Base-by-base conservation (phyloP, 2,113 vertebrate genomes). In the Erpornis zantholeuca region DNA sequence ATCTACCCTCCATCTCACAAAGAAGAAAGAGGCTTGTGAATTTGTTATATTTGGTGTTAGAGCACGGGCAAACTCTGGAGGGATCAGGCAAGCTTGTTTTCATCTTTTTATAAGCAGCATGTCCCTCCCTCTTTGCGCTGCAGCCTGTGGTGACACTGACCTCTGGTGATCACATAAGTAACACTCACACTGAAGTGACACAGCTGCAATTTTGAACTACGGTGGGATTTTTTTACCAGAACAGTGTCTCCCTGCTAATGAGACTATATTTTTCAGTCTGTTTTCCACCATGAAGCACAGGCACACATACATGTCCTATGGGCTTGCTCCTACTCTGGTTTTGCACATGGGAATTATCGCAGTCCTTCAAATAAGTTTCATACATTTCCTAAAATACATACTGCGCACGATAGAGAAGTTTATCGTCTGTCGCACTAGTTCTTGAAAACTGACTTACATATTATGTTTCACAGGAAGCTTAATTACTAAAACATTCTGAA, bases 121-220 rank as follows among this genome's bases (percentile, higher is more conserved):
- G 38, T 59, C 36, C 14, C 38, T 2, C n/a, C 24, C 44, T 40
- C 29, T 19, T 16, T 47, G 66, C 0, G 25, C 92, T 83, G 79
- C 86, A 94, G 90, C 91, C 90, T 88, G 91, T 96, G 95, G 94
- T 97, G 95, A 96, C 95, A 96, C 96, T 97, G 96, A 95, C 96
- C 96, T 96, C 95, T 97, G 94, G 92, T 96, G 95, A 97, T 95
- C 97, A 82, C 65, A 84, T 6, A 27, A 76, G 90, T 85, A 94
- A 96, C 77, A 19, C 73, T 93, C 92, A 69, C 64, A 27, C 52
- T 56, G 57, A 69, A 82, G 64, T 73, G 80, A 56, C 68, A 47
- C 76, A 82, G 82, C 70, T 65, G 40, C 70, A 70, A 2, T 83
- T 94, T 88, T 80, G 66, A 69, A 23, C 29, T 47, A 18, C 20